Conservation (phyloP, 1,140 invertebrate genomes). For the Chymomyza costata region DNA sequence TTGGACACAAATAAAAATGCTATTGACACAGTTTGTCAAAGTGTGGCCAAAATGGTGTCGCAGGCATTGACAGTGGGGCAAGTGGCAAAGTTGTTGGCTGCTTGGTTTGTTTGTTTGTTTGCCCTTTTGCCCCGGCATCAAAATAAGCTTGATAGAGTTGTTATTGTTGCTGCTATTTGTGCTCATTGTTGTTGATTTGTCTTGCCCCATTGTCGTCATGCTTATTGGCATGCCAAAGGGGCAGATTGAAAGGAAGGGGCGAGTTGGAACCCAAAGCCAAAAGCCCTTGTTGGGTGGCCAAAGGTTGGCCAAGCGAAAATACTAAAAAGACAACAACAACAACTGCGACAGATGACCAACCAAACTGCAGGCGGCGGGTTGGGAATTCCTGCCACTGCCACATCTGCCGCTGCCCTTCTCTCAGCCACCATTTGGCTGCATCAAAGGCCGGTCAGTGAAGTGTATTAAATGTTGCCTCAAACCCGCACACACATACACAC, state of each 20-base stretch:
- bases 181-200: constrained; percentile 67
- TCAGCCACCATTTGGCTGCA: no score
- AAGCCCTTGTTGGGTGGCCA: constrained; percentile 13
- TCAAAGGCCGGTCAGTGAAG: constrained; percentile 36
- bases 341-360: constrained; percentile 5
- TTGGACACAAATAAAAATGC: constrained; percentile 74
- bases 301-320: neutral
- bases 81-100: no score
- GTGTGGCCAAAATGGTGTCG: constrained; percentile 4
- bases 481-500: neutral
- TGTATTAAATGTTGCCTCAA: constrained; percentile 63
- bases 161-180: constrained; percentile 65
- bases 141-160: constrained; percentile 72
- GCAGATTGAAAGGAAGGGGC: no score
- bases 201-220: constrained; percentile 37
- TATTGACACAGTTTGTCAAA: constrained; percentile 75
- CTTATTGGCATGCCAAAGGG: constrained; percentile 22
- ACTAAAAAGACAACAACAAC: neutral
- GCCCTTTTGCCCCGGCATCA: constrained; percentile 1
- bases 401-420: no score
- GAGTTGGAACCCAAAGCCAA: no score
- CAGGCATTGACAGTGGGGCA: neutral
- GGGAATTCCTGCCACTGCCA: no score
- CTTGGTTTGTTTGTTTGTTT: no score
- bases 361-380: neutral